Percentiles rank a stretch among this genome's conserved stretches.
Evolutionary conservation across 2,888 invertebrate genomes (phyloP).

Genomic region (Cephus pygmeus): DNA sequence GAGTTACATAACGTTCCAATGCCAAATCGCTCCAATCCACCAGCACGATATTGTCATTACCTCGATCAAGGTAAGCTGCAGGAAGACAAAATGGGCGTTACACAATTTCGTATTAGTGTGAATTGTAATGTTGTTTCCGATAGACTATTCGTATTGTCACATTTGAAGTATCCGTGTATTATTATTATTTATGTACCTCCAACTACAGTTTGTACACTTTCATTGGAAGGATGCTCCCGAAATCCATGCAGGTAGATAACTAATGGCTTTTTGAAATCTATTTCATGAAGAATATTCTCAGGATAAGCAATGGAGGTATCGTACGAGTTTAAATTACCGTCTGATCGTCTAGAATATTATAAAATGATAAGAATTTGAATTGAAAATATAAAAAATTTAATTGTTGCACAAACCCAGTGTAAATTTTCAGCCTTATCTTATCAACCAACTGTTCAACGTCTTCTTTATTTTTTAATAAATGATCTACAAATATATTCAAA

Average conservation of each 20-base stretch:
- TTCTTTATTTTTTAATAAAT: background rate
- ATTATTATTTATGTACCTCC: slow-evolving; percentile 28
- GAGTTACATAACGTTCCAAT: slow-evolving; percentile 32
- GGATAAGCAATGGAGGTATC: slow-evolving; percentile 21
- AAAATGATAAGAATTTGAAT: background rate
- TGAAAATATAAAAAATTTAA: no score
- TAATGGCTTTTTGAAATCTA: slow-evolving; percentile 32
- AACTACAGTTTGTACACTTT: slow-evolving; percentile 39
- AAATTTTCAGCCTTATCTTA: slow-evolving; percentile 17
- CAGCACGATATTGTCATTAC: slow-evolving; percentile 41
- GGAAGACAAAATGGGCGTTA: background rate
- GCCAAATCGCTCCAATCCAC: slow-evolving; percentile 51
- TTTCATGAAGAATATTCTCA: slow-evolving; percentile 24
- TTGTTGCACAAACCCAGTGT: slow-evolving; percentile 22
- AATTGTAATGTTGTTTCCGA: slow-evolving; percentile 6
- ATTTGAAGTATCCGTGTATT: background rate
- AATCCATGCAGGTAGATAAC: slow-evolving; percentile 44
- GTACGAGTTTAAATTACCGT: background rate
- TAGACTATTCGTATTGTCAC: background rate
- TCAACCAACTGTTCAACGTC: slow-evolving; percentile 1
- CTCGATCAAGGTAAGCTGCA: slow-evolving; percentile 43
- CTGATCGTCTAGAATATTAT: background rate
- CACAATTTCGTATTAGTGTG: background rate
- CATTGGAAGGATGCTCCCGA: slow-evolving; percentile 34
- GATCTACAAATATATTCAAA: no score